A percentile compares a stretch with the other conserved stretches of the same genome.
Evolutionary conservation across 2,888 invertebrate genomes (phyloP).

Genomic region (Drosophila differens): DNA sequence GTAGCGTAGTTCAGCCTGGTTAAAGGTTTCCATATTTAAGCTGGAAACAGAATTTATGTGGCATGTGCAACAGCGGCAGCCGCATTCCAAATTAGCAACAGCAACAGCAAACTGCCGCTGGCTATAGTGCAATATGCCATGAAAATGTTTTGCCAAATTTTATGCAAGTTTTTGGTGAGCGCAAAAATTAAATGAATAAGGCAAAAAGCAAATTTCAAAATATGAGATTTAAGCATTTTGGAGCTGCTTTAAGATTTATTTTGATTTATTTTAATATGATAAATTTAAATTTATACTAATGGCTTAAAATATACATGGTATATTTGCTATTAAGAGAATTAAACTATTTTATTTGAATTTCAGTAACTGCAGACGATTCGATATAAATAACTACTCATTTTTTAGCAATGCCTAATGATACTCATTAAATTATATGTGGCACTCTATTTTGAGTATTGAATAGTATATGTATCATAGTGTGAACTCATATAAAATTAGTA

Average conservation of each 20-base stretch:
- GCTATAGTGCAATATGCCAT: conserved; percentile 9
- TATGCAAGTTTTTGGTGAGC: conserved; percentile 10
- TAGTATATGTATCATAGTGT: background rate
- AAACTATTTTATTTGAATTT: background rate
- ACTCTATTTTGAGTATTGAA: background rate
- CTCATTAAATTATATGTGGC: background rate
- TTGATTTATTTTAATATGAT: background rate
- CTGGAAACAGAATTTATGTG: conserved; percentile 60
- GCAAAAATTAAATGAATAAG: conserved; percentile 8
- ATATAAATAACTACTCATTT: background rate
- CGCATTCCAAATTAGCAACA: background rate
- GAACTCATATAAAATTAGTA: background rate
- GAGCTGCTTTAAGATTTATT: background rate
- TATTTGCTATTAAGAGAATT: too few species aligned
- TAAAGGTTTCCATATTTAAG: conserved; percentile 63
- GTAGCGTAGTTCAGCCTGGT: conserved; percentile 22
- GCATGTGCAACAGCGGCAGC: conserved; percentile 12
- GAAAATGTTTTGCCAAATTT: conserved; percentile 32
- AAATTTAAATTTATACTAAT: background rate
- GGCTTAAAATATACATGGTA: background rate
- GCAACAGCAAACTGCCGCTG: background rate
- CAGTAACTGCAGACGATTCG: background rate
- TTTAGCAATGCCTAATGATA: background rate
- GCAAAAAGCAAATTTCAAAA: conserved; percentile 1
- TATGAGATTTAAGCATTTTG: background rate